phyloP scores from a whole-genome alignment of 2,888 invertebrate genomes.

The Drosophila maculinotata region DNA sequence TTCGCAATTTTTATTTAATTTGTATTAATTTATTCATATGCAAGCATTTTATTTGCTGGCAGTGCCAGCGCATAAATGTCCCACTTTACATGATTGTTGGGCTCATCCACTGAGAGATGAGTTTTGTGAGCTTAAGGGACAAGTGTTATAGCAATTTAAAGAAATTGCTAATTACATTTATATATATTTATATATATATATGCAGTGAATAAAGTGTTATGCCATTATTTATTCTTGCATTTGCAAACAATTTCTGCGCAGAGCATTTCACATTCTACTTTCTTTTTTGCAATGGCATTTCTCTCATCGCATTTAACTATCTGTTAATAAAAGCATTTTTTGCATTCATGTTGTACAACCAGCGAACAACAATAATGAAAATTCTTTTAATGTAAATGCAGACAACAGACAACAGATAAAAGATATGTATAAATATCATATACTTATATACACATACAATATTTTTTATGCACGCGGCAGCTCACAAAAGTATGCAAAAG shows the following conservation, averaged over 20 bases:
- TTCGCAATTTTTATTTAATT: slow-evolving; percentile 66
- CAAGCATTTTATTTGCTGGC: slow-evolving; percentile 49
- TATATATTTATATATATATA: too few relatives aligned
- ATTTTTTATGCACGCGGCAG: slow-evolving; percentile 34
- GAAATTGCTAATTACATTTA: too few relatives aligned
- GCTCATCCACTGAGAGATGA: slow-evolving; percentile 1
- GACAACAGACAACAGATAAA: slow-evolving; percentile 54
- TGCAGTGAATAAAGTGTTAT: too few relatives aligned
- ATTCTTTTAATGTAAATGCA: slow-evolving; percentile 65
- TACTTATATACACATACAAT: slow-evolving; percentile 26
- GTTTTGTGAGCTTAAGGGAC: neutral
- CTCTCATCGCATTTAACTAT: slow-evolving; percentile 45
- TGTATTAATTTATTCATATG: slow-evolving; percentile 65
- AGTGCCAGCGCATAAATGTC: slow-evolving; percentile 35
- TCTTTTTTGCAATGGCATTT: neutral
- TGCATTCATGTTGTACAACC: slow-evolving; percentile 52
- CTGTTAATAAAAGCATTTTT: slow-evolving; percentile 68
- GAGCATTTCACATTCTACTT: slow-evolving; percentile 25
- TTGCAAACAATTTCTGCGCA: neutral
- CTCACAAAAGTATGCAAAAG: slow-evolving; percentile 49
- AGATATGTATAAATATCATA: slow-evolving; percentile 29
- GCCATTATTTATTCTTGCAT: neutral
- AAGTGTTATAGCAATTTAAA: too few relatives aligned
- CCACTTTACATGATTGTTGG: neutral
- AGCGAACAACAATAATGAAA: slow-evolving; percentile 55